phyloP scores from a whole-genome alignment of 2,797 vertebrate genomes.

The Taeniopygia guttata region DNA sequence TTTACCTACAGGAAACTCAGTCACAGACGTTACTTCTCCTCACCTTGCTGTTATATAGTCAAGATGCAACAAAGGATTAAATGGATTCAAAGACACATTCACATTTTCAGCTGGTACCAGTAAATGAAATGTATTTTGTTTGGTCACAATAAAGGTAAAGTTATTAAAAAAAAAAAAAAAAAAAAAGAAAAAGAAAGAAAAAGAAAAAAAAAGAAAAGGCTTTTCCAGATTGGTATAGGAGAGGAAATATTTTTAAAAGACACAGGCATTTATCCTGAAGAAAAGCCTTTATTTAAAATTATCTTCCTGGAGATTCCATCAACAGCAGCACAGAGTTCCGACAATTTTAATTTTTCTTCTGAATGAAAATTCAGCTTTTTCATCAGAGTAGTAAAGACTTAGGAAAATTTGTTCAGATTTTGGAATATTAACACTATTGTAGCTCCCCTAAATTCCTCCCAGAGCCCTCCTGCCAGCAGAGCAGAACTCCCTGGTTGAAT shows the following conservation, averaged over 20 bases:
- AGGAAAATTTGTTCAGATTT: neutral
- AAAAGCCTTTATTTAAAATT: neutral
- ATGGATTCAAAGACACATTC: neutral
- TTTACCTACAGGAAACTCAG: neutral
- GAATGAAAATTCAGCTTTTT: neutral
- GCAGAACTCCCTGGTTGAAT: neutral
- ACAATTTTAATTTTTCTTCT: neutral
- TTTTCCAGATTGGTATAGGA: neutral
- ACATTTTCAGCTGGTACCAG: neutral
- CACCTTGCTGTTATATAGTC: neutral
- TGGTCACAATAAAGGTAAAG: neutral
- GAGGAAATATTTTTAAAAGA: neutral
- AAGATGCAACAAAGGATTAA: neutral
- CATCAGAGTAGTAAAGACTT: neutral
- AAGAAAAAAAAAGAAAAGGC: neutral
- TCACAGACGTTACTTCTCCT: neutral
- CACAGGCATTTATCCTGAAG: neutral
- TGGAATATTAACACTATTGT: neutral
- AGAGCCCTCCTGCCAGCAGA: neutral
- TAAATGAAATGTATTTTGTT: neutral
- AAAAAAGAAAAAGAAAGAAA: too few species aligned
- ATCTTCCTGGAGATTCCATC: neutral
- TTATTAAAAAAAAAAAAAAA: too few species aligned
- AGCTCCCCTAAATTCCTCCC: neutral
- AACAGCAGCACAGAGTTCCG: neutral